Base-by-base conservation (phyloP, 64 coral and sea anemone species). In the Catalaphyllia jardinei region DNA sequence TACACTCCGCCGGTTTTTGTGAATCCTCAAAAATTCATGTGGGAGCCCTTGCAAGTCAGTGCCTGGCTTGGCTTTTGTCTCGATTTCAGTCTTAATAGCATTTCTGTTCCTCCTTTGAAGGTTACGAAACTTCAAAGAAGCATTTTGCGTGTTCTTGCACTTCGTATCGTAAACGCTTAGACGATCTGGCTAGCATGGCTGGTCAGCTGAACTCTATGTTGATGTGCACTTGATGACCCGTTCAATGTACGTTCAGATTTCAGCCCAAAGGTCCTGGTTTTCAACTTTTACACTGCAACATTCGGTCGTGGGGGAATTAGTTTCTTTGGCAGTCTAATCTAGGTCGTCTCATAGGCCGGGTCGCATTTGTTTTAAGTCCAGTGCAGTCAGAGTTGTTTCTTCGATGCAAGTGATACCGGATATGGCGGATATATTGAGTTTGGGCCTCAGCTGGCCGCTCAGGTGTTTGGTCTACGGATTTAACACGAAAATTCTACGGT, bases 361-460 rank as follows among this genome's bases (percentile, higher is more conserved):
- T 74, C 60, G 31, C 15, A 86, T 89, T 71, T 94, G 87, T 78
- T 89, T 89, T 57, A 67, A 73, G n/a, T 89, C 92, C 12, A 94
- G 92, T 86, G 86, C 85, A 61, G 84, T 93, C 1, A 39, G 84
- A 24, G 15, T 88, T 74, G 91, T 77, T 29, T 93, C 78, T 77
- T 94, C 0, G 87, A 89, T 67, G 92, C 87, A 5, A 54, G 52
- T 54, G 72, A 89, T 73, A 77, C 79, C 16, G 71, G 71, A 31
- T 94, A 84, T 89, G 87, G 87, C 42, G 73, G 57, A 79, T 54
- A n/a, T 76, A 79, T 94, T 55, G 92, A 94, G 57, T 38, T 89
- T 73, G 5, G 5, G 87, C 76, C 79, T n/a, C 62, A 79, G 46
- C 72, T 94, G 64, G 92, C 87, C 9, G 71, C 86, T 11, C 86